A percentile compares a stretch with the other conserved stretches of the same genome.
These are phyloP conservation scores for Caenorhabditis imperialis DNA, from an alignment of 2,888 invertebrate species.

Conservation along the genomic window DNA sequence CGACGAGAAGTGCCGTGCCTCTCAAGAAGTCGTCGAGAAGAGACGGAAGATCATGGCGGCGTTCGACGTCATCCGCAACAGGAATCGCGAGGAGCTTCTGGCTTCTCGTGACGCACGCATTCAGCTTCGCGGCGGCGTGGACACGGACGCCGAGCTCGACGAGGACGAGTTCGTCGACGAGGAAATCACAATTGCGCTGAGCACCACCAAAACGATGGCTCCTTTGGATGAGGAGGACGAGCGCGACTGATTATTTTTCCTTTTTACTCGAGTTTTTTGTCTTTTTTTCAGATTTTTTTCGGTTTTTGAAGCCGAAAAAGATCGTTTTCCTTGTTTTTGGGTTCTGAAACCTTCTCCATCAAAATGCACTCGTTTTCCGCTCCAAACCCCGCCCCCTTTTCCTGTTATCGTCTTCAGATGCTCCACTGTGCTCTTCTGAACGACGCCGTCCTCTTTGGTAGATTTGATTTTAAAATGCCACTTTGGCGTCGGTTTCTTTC, in stretches of 20 bases:
- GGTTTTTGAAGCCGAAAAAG: background rate
- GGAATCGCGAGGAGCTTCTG: constrained; percentile 55
- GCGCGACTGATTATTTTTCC: constrained; percentile 36
- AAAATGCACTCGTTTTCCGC: too few species aligned
- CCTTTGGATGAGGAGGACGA: constrained; percentile 61
- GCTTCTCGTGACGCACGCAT: constrained; percentile 56
- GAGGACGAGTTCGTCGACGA: constrained; percentile 73
- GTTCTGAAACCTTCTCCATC: too few species aligned
- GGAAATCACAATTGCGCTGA: constrained; percentile 72
- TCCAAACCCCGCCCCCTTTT: constrained; percentile 22
- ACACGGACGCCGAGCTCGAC: constrained; percentile 60
- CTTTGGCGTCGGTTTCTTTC: constrained; percentile 42
- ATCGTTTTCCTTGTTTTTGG: constrained; percentile 7
- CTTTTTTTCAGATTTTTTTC: constrained; percentile 3
- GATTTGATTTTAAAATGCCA: constrained; percentile 57
- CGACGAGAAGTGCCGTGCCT: constrained; percentile 73
- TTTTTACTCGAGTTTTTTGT: background rate
- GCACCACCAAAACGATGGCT: constrained; percentile 66
- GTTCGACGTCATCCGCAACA: constrained; percentile 68
- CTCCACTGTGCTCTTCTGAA: constrained; percentile 35
- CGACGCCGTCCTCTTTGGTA: constrained; percentile 51
- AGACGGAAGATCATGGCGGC: constrained; percentile 69
- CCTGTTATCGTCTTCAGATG: constrained; percentile 18
- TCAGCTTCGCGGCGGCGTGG: constrained; percentile 64
- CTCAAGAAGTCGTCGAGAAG: constrained; percentile 73